Evolutionary conservation across 2,888 invertebrate genomes (phyloP), one percentile per base, ranked within the genome.

Genomic region (Hedya salicella): DNA sequence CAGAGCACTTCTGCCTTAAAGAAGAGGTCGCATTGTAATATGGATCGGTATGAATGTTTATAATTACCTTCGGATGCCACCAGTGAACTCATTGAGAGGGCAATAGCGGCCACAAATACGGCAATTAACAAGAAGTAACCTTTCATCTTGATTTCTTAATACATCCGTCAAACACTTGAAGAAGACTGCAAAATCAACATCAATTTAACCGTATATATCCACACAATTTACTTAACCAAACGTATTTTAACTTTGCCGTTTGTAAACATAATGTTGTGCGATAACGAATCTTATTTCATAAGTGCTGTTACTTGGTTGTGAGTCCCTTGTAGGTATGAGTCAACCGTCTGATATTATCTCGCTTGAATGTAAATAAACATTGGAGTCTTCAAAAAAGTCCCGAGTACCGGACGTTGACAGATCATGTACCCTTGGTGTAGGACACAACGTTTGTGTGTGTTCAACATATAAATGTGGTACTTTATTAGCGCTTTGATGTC

Each of bases 191-290:
- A n/a, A n/a, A 19, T 0, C 13, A 14, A n/a, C 11, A n/a, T 53
- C 52, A n/a, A 2, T 4, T 53, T n/a, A n/a, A 53, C 3, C 52
- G 19, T 53, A 53, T 53, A 53, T 53, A 53, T 25, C n/a, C 52
- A n/a, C 17, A 17, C 19, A n/a, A 19, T 19, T 16, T 8, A 17
- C 4, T 25, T 25, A 25, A 25, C 3, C 6, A 52, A 52, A 32
- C 50, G 14, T 3, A 3, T 16, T 9, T 1, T 19, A 53, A 53
- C 30, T 19, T 19, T 36, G 19, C 2, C 19, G 19, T 9, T 8
- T 13, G 13, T 17, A 52, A 36, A 14, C 4, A 11, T 13, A 17
- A 2, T 6, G 36, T 8, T 39, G n/a, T 8, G 5, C 36, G 19
- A 53, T n/a, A 53, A 19, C 39, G 19, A 39, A 2, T 13, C 36